phyloP scores from a whole-genome alignment of 2,113 vertebrate species.

The Psophia crepitans region DNA sequence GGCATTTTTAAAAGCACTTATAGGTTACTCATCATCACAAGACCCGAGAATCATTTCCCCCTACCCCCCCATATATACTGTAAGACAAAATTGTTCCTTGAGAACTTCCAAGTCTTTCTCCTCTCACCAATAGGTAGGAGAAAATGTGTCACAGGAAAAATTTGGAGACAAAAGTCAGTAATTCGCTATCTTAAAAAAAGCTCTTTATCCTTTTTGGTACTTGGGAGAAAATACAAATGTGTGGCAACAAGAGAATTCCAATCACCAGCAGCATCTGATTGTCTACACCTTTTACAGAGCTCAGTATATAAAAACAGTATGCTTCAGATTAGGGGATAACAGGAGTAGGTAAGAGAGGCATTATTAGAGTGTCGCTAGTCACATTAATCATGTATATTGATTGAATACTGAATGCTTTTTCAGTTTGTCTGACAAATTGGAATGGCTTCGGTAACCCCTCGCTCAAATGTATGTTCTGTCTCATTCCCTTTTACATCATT shows the following conservation, averaged over 20 bases:
- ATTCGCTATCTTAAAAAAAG: neutral
- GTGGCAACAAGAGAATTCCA: neutral
- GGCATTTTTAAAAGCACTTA: neutral
- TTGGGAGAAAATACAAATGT: neutral
- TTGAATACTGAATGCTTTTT: neutral
- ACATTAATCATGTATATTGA: neutral
- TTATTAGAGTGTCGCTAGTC: neutral
- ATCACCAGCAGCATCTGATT: neutral
- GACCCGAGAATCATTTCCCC: neutral
- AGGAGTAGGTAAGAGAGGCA: neutral
- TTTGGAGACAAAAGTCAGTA: neutral
- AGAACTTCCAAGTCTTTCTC: neutral
- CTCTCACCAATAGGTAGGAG: neutral
- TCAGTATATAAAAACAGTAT: neutral
- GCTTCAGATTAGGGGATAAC: neutral
- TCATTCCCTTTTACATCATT: constrained; percentile 29
- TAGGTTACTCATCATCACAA: neutral
- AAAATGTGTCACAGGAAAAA: neutral
- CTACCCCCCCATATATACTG: too few species aligned
- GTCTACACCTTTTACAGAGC: neutral
- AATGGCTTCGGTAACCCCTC: neutral
- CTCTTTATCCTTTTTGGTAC: neutral
- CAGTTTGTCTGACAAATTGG: constrained; percentile 23
- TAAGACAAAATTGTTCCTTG: neutral
- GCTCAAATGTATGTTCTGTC: neutral